Conservation (phyloP, 2,797 vertebrate genomes). For the Bothrops alternatus region DNA sequence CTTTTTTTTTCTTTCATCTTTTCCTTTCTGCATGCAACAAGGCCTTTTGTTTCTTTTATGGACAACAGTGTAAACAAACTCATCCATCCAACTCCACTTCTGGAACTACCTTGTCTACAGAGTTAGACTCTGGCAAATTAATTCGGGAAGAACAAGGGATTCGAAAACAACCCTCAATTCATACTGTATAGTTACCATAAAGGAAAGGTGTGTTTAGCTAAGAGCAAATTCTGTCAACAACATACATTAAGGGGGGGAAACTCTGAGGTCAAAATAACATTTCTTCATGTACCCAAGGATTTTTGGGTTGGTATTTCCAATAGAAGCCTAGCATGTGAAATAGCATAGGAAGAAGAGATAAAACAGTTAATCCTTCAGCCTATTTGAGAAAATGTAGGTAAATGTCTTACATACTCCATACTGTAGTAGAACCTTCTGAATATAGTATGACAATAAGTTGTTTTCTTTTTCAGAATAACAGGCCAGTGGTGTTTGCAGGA, state of each 20-base stretch:
- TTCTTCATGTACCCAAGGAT: background rate
- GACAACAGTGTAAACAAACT: constrained; percentile 87
- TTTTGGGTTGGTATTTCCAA: background rate
- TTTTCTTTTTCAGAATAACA: background rate
- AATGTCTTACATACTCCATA: background rate
- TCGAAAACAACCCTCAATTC: constrained; percentile 79
- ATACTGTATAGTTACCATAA: constrained; percentile 70
- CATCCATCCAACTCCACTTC: constrained; percentile 87
- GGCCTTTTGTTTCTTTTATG: constrained; percentile 98
- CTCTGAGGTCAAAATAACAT: background rate
- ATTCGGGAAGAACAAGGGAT: constrained; percentile 85
- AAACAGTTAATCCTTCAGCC: background rate
- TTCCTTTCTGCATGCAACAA: constrained; percentile 78
- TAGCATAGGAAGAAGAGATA: background rate
- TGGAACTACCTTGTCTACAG: constrained; percentile 89
- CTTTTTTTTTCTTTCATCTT: constrained; percentile 65
- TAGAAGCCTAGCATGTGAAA: background rate
- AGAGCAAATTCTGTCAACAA: constrained; percentile 32
- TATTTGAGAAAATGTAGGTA: background rate
- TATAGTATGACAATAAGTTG: background rate
- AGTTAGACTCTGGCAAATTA: constrained; percentile 93
- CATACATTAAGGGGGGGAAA: constrained; percentile 6
- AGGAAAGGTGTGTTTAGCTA: constrained; percentile 66
- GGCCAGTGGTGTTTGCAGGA: background rate
- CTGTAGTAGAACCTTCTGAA: background rate